Evolutionary conservation across 2,797 vertebrate genomes (phyloP), one percentile per base, ranked within the genome.

Genomic region (Thamnophis elegans): DNA sequence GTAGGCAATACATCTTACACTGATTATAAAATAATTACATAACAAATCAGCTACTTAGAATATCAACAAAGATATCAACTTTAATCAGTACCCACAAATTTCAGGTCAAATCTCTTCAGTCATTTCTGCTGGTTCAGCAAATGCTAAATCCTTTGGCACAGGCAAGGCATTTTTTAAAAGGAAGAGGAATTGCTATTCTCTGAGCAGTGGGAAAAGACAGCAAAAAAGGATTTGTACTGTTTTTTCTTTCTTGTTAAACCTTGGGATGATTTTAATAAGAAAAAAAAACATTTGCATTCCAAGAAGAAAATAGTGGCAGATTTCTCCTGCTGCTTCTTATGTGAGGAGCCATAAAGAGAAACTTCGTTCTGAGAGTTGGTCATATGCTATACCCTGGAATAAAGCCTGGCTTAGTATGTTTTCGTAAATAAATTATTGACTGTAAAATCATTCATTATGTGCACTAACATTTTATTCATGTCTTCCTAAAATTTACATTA

Each of bases 401-500:
- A 53, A 88, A 53, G 28, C 28, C 42, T 68, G n/a, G 18, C 18
- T 13, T 22, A 12, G 58, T 25, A 82, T 42, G n/a, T 85, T 82
- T 89, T 62, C 32, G 25, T 42, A 14, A 89, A 56, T 87, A n/a
- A 89, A 8, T 91, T 91, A 5, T 82, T 65, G 42, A 65, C 36
- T 51, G 22, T 53, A 65, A 13, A 60, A 36, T 53, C 59, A 73
- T 82, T 55, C 36, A 93, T 36, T n/a, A 78, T 11, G 3, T 55
- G 36, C 36, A 36, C 6, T 11, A 51, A 28, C 73, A 78, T 62
- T 93, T 82, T 91, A 90, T 32, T 90, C 22, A 22, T 87, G 54
- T 82, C 89, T 58, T 4, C 0, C 90, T 91, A 85, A 91, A 92
- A 87, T 92, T 92, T 92, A 93, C 82, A 92, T 91, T 94, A 36